phyloP scores from a whole-genome alignment of 2,113 vertebrate genomes.

The Antidorcas marsupialis region DNA sequence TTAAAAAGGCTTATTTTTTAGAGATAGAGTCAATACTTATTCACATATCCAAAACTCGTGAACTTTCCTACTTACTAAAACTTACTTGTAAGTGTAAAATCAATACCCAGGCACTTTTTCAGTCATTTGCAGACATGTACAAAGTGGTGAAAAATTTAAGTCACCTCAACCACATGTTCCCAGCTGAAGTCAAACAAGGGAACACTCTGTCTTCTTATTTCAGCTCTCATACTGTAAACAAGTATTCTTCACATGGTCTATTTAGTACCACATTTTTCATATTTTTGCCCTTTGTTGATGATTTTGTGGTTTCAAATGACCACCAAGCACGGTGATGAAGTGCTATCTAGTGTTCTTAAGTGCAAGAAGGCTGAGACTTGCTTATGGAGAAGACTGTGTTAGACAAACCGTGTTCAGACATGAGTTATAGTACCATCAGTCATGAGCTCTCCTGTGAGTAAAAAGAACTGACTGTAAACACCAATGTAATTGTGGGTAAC shows the following conservation, averaged over 20 bases:
- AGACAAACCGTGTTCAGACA: neutral
- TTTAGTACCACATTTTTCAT: neutral
- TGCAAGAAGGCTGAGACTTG: neutral
- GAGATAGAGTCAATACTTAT: neutral
- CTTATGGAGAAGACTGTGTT: neutral
- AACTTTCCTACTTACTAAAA: neutral
- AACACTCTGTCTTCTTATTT: neutral
- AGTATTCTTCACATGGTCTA: neutral
- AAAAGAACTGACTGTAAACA: neutral
- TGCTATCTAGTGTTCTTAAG: neutral
- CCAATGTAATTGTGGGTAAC: neutral
- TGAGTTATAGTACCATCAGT: neutral
- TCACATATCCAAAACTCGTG: neutral
- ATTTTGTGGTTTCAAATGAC: neutral
- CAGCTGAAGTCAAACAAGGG: neutral
- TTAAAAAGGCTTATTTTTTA: neutral
- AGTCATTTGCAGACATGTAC: neutral
- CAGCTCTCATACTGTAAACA: neutral
- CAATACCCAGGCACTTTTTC: neutral
- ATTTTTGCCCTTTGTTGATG: neutral
- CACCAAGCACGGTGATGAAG: neutral
- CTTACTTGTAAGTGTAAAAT: neutral
- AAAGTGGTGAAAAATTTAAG: neutral
- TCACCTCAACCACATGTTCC: neutral
- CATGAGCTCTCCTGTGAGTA: constrained; percentile 1